Conservation (phyloP, 2,113 vertebrate species). For the Felis catus region DNA sequence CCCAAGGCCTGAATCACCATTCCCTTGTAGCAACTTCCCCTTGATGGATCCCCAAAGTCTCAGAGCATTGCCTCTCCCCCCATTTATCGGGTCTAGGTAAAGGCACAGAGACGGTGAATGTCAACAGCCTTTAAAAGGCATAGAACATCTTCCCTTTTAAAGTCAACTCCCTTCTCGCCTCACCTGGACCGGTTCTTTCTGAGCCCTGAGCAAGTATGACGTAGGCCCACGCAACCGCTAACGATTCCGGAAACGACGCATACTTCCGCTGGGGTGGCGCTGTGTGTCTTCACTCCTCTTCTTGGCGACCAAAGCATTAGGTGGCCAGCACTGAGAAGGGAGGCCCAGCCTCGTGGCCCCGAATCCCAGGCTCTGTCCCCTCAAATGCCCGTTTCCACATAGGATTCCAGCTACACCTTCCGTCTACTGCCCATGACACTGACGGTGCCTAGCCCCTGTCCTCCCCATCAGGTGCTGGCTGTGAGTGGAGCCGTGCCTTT, state of each 20-base stretch:
- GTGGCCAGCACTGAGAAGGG: neutral
- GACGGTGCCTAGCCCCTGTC: rapidly evolving
- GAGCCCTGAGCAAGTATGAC: neutral
- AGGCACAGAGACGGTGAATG: neutral
- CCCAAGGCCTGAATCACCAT: neutral
- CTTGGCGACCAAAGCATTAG: neutral
- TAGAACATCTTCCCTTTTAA: neutral
- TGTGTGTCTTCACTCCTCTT: neutral
- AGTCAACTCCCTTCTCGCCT: neutral
- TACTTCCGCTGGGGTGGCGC: rapidly evolving
- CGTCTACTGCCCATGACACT: neutral
- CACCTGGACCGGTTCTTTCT: neutral
- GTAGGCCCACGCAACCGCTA: neutral
- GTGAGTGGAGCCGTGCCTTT: neutral
- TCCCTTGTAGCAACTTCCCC: neutral
- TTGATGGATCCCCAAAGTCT: neutral
- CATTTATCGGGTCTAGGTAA: neutral
- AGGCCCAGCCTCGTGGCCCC: neutral
- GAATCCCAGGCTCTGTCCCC: neutral
- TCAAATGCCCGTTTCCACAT: rapidly evolving
- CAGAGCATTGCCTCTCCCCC: neutral
- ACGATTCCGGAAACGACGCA: neutral
- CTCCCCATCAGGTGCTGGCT: neutral
- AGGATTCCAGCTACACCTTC: neutral
- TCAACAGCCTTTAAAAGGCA: neutral